A percentile compares a stretch with the other conserved stretches of the same genome.
Evolutionary conservation across 2,888 invertebrate genomes (phyloP).

Genomic region (Abrostola tripartita): DNA sequence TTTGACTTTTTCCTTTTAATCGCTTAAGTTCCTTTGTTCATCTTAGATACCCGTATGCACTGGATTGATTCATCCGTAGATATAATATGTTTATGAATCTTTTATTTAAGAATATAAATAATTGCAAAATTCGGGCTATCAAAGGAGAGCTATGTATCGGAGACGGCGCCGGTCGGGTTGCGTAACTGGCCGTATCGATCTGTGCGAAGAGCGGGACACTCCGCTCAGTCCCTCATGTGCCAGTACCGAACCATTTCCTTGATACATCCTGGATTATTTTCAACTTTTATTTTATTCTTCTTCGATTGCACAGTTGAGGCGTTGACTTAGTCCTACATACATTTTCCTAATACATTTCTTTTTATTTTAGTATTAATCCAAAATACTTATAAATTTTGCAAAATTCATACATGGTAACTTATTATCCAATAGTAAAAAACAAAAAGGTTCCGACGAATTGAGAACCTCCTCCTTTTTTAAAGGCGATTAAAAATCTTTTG

Average conservation of each 20-base stretch:
- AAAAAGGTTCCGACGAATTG: too few species aligned
- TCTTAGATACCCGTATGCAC: conserved; percentile 23
- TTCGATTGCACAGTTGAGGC: background rate
- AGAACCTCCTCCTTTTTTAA: too few species aligned
- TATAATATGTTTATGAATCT: conserved; percentile 15
- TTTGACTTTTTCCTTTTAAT: conserved; percentile 34
- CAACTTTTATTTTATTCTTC: conserved; percentile 12
- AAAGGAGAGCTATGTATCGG: conserved; percentile 63
- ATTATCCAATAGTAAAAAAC: too few species aligned
- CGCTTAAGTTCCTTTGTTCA: conserved; percentile 44
- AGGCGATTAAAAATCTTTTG: too few species aligned
- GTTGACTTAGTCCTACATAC: background rate
- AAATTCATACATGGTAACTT: too few species aligned
- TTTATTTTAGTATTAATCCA: background rate
- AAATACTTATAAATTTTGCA: too few species aligned
- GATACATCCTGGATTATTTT: conserved; percentile 47
- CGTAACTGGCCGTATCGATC: conserved; percentile 87
- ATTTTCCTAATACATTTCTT: background rate
- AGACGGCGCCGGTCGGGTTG: conserved; percentile 82
- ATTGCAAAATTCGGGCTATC: conserved; percentile 37
- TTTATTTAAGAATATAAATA: conserved; percentile 30
- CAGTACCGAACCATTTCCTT: conserved; percentile 64
- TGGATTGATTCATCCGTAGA: conserved; percentile 28
- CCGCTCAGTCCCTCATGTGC: conserved; percentile 70
- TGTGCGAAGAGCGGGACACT: conserved; percentile 77